A percentile compares a stretch with the other conserved stretches of the same genome.
phyloP scores from a whole-genome alignment of 2,797 vertebrate genomes.

The Myotis myotis region DNA sequence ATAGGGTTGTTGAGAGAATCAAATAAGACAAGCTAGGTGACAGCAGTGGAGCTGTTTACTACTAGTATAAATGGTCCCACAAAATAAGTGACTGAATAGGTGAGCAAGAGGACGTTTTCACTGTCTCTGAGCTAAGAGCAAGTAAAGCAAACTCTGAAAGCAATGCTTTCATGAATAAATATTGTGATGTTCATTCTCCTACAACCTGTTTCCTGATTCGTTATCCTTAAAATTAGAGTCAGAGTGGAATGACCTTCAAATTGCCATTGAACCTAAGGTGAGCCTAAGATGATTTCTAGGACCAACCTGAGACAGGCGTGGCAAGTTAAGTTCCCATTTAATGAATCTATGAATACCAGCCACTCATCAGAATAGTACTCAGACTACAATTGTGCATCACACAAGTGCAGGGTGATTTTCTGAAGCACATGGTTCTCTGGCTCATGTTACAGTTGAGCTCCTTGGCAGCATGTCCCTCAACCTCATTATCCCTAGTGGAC shows the following conservation, averaged over 20 bases:
- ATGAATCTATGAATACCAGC: not conserved
- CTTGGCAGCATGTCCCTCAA: not conserved
- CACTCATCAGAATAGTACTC: not conserved
- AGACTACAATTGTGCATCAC: not conserved
- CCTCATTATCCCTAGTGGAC: not conserved
- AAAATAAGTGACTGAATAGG: not conserved
- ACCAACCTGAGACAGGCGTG: not conserved
- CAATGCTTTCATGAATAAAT: not conserved
- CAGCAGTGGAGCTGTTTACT: not conserved
- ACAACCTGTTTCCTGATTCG: not conserved
- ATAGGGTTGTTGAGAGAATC: not conserved
- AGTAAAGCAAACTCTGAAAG: slow-evolving; percentile 10
- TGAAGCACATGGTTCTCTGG: not conserved
- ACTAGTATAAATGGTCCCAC: not conserved
- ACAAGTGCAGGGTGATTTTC: not conserved
- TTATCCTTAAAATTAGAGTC: slow-evolving; percentile 39
- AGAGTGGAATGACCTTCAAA: not conserved
- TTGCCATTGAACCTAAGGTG: not conserved
- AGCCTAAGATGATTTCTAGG: not conserved
- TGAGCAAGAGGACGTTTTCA: not conserved
- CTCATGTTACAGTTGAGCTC: not conserved
- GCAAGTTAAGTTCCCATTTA: not conserved
- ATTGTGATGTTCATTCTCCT: not conserved
- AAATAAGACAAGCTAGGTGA: not conserved
- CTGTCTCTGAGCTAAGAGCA: not conserved